Evolutionary conservation across 2,797 vertebrate genomes (phyloP).

Genomic region (Etheostoma nigrum): DNA sequence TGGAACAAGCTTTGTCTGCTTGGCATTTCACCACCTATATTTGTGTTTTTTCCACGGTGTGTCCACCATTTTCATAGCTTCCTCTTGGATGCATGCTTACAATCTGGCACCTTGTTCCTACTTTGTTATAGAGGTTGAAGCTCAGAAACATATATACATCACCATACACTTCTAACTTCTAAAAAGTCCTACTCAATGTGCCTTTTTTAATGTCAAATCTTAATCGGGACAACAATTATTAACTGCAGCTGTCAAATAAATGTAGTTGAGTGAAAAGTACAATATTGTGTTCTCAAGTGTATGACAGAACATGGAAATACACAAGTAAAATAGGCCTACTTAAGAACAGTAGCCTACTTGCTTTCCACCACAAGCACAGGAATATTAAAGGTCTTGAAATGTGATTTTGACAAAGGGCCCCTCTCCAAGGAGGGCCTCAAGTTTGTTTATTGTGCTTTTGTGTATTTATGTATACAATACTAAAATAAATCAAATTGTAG

Average conservation of each 20-base stretch:
- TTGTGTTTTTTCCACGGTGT: no score
- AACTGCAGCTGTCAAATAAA: slow-evolving; percentile 1
- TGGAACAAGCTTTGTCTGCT: no score
- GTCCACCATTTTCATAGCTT: no score
- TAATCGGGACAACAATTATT: background rate
- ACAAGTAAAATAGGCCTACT: background rate
- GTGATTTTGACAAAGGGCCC: background rate
- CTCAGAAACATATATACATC: no score
- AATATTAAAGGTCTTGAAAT: background rate
- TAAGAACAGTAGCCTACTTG: background rate
- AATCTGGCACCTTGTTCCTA: no score
- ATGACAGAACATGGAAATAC: background rate
- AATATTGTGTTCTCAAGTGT: background rate
- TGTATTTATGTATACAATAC: background rate
- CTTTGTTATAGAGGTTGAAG: no score
- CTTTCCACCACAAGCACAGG: background rate
- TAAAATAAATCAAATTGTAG: background rate
- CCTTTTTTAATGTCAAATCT: background rate
- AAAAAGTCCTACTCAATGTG: no score
- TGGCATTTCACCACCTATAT: no score
- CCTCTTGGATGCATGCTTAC: no score
- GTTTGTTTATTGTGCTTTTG: background rate
- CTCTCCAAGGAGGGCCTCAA: background rate
- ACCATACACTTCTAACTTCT: no score
- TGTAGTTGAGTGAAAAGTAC: background rate